Evolutionary conservation across 1,140 invertebrate species (phyloP).

Genomic region (Trachymyrmex cornetzi): DNA sequence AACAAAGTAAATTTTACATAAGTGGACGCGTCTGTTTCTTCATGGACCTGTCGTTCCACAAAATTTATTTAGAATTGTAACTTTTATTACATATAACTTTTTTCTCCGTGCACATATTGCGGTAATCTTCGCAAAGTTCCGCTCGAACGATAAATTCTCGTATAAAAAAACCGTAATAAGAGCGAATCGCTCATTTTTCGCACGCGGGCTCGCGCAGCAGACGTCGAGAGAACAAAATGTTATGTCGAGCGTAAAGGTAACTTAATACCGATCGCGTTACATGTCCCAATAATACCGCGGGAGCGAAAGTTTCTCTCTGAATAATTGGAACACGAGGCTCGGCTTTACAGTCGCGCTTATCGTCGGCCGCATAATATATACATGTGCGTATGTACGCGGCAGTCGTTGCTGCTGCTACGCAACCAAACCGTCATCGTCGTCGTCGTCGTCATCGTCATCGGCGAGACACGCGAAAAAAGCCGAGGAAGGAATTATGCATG

Average conservation of each 20-base stretch:
- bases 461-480: conserved; percentile 35
- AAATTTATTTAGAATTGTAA: no score
- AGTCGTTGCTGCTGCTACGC: not conserved
- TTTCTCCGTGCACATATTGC: no score
- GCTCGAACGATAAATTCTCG: no score
- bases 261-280: conserved; percentile 70
- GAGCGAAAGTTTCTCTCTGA: conserved; percentile 47
- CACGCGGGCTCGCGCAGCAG: not conserved
- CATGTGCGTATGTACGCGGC: not conserved
- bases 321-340: conserved; percentile 62
- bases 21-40: no score
- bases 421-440: not conserved
- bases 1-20: no score
- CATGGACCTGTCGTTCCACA: no score
- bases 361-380: conserved; percentile 15
- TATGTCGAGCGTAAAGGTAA: conserved; percentile 44
- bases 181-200: conserved; percentile 13
- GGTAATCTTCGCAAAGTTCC: not conserved
- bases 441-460: not conserved
- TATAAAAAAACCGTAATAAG: not conserved
- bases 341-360: conserved; percentile 54
- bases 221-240: conserved; percentile 12
- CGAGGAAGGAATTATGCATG: conserved; percentile 8
- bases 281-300: conserved; percentile 63
- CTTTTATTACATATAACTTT: no score